Base-by-base conservation (phyloP, 2,113 vertebrate genomes). In the Rhinopithecus roxellana region DNA sequence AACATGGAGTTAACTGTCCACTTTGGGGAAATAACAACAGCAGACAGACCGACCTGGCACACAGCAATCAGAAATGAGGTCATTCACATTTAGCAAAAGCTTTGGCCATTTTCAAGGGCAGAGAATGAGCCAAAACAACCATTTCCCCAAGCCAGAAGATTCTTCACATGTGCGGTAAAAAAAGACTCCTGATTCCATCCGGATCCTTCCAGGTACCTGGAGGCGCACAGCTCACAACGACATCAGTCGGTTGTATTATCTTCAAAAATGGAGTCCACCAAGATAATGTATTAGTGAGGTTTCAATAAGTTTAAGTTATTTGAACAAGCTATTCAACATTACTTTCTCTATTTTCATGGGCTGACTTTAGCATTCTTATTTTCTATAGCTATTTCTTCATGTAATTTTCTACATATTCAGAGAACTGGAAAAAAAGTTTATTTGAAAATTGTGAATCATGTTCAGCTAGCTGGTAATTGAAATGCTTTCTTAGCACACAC, bases 401-500 rank as follows among this genome's bases (percentile, higher is more conserved):
- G 96, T 95, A 94, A 97, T 97, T 96, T 95, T 92, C 81, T 92
- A 86, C 89, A 94, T 97, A 98, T 94, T 97, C 97, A 93, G 93
- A 97, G 67, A 93, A 70, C 90, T 81, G 72, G 90, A 22, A 48
- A 45, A 69, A 40, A 79, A 93, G 55, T 96, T 92, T 83, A 86
- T 94, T 95, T 80, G 93, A 97, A 96, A 97, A 94, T 93, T 96
- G 93, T 94, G 94, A 92, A 89, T 96, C 35, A 30, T 72, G 50
- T 96, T 95, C 50, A 72, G 72, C 90, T 92, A 59, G 64, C 48
- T 97, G 35, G 95, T 96, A 97, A 98, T 93, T 97, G 96, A 97
- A 97, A 96, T 84, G 89, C 87, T 96, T 96, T 96, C 77, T 93
- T 84, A 80, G 64, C n/a, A 27, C 82, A 93, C 13, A 69, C 85